Base-by-base conservation (phyloP, 2,888 invertebrate species). In the Kuschelorhynchus macadamiae region DNA sequence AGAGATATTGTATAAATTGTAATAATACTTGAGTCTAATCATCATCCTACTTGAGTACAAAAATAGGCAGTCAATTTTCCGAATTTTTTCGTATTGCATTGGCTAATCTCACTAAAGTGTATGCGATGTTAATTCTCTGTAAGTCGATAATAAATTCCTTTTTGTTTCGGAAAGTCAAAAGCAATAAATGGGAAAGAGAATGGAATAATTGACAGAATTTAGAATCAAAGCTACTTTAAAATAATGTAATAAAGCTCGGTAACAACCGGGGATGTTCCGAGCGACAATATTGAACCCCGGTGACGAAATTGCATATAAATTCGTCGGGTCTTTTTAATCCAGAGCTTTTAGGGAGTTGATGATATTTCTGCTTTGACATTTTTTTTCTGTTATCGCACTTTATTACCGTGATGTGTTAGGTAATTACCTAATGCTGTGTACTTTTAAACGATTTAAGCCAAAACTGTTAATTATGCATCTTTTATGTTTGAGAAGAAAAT, bases 271-370 rank as follows among this genome's bases (percentile, higher is more conserved):
- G 57, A 63, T 53, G 52, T 68, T 65, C 69, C 69, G 50, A 30
- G 60, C 61, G 69, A 56, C 69, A 59, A 52, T 46, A 68, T 25
- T 57, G 57, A 55, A 53, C 64, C 50, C 62, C 50, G 76, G 77
- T 77, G 78, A 76, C 77, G 74, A 77, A 77, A 78, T 78, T 78
- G 78, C 76, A 75, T 78, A 76, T 77, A 76, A 79, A 78, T 79
- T 79, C 75, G 59, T 75, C 75, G 67, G 74, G 75, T 76, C 75
- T 77, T 77, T 77, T 78, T 78, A 77, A 77, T 75, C 70, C 74
- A 70, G 71, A 67, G 74, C 74, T 74, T 73, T 76, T 76, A 74
- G 74, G 62, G 73, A 71, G 74, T 76, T 76, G 74, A 32, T 30
- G 60, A 47, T 49, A 67, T 67, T 59, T 65, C 59, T 59, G 52